These are phyloP conservation scores for Papilio demoleus DNA, from an alignment of 2,888 invertebrate genomes.

Conservation along the genomic window DNA sequence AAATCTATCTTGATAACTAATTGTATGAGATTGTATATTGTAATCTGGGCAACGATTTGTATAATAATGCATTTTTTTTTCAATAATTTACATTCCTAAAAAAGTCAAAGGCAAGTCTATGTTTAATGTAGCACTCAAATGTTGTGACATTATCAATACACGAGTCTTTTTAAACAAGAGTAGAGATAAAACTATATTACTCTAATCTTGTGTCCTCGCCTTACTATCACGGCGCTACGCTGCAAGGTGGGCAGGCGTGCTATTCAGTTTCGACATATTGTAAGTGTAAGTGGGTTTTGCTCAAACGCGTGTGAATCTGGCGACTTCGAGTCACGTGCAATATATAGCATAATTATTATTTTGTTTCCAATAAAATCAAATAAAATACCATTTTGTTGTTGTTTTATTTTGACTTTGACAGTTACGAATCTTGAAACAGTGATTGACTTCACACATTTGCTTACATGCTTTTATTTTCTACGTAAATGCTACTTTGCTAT, in stretches of 20 bases:
- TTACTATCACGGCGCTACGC: background rate
- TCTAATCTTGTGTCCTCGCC: background rate
- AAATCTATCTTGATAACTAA: background rate
- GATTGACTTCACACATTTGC: too few species aligned
- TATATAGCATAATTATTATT: conserved; percentile 83
- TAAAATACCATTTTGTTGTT: conserved; percentile 57
- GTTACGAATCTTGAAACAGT: too few species aligned
- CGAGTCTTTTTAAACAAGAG: conserved; percentile 1
- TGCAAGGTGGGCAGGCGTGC: background rate
- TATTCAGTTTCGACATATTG: conserved; percentile 48
- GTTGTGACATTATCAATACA: conserved; percentile 29
- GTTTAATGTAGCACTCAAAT: conserved; percentile 21
- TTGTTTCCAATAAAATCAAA: conserved; percentile 81
- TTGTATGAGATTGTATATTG: background rate
- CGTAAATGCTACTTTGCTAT: too few species aligned
- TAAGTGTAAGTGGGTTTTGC: conserved; percentile 80
- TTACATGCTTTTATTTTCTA: too few species aligned
- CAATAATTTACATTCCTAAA: background rate
- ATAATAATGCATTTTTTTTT: background rate
- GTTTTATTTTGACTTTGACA: conserved; percentile 45
- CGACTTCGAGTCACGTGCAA: conserved; percentile 78
- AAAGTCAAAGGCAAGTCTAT: too few species aligned
- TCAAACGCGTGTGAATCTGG: conserved; percentile 66
- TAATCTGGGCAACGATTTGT: background rate
- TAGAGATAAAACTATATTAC: background rate